Conservation (phyloP, 2,113 vertebrate genomes). For the Eulemur rufifrons region DNA sequence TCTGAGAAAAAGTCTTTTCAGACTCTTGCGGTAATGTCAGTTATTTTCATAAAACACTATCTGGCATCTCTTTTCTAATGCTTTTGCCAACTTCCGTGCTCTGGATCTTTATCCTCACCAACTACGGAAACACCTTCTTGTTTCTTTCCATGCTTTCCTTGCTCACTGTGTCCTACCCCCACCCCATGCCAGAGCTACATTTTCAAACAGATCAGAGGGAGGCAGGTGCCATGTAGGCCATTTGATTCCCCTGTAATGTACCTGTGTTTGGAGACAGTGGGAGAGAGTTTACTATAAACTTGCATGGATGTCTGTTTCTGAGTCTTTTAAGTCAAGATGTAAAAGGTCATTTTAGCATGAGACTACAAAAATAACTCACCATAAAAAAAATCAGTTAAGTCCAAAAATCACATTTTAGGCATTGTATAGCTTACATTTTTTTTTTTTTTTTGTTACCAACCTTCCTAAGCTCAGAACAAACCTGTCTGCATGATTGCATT, state of each 20-base stretch:
- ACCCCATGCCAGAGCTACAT: background rate
- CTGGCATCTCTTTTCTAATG: background rate
- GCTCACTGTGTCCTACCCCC: background rate
- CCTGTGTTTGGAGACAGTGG: background rate
- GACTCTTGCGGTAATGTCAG: background rate
- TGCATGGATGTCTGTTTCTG: background rate
- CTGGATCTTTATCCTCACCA: background rate
- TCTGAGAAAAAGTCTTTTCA: background rate
- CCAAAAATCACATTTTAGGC: background rate
- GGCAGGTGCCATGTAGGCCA: background rate
- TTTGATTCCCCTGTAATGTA: background rate
- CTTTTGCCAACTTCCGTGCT: background rate
- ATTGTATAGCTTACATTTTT: background rate
- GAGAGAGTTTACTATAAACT: background rate
- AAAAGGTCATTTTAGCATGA: background rate
- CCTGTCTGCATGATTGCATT: background rate
- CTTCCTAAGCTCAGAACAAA: background rate
- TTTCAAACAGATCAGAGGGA: background rate
- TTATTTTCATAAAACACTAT: constrained; percentile 9
- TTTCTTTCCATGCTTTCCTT: background rate
- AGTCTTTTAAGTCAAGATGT: background rate
- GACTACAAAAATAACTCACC: background rate
- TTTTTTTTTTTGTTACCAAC: background rate
- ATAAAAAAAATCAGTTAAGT: background rate
- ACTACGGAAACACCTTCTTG: background rate